Evolutionary conservation across 1,140 invertebrate species (phyloP).

Genomic region (Drosophila kepulauana): DNA sequence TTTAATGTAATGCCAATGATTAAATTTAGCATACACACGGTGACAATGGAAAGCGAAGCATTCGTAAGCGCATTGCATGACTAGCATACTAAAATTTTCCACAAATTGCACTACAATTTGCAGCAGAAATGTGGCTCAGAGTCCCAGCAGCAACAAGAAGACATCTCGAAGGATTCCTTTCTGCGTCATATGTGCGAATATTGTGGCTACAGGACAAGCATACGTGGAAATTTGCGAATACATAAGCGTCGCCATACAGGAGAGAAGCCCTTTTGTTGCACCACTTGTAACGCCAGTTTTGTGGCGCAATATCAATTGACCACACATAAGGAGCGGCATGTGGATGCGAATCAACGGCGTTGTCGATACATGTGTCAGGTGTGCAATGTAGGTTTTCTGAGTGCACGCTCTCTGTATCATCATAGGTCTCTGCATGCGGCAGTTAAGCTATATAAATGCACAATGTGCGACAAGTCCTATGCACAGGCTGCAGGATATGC

Average conservation of each 20-base stretch:
- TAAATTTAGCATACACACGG: constrained; percentile 67
- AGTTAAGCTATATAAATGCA: constrained; percentile 91
- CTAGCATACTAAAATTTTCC: not conserved
- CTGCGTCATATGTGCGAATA: constrained; percentile 69
- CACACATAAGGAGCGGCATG: constrained; percentile 52
- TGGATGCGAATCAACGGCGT: constrained; percentile 45
- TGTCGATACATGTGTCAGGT: constrained; percentile 47
- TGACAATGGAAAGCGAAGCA: constrained; percentile 45
- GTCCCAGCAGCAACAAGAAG: no score
- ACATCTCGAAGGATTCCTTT: not conserved
- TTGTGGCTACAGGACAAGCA: constrained; percentile 63
- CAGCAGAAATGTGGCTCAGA: constrained; percentile 1
- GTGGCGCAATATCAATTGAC: constrained; percentile 86
- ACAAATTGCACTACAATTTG: not conserved
- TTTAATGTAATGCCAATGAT: constrained; percentile 73
- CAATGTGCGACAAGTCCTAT: constrained; percentile 83
- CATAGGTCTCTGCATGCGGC: constrained; percentile 92
- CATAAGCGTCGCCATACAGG: constrained; percentile 92
- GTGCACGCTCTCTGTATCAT: constrained; percentile 85
- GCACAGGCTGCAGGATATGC: constrained; percentile 69
- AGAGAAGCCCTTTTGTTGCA: constrained; percentile 89
- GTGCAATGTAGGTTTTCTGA: constrained; percentile 67
- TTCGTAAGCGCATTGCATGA: constrained; percentile 15
- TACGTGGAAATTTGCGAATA: constrained; percentile 59
- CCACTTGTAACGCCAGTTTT: constrained; percentile 89